Conservation (phyloP, 2,888 invertebrate genomes). For the Cinara cedri region DNA sequence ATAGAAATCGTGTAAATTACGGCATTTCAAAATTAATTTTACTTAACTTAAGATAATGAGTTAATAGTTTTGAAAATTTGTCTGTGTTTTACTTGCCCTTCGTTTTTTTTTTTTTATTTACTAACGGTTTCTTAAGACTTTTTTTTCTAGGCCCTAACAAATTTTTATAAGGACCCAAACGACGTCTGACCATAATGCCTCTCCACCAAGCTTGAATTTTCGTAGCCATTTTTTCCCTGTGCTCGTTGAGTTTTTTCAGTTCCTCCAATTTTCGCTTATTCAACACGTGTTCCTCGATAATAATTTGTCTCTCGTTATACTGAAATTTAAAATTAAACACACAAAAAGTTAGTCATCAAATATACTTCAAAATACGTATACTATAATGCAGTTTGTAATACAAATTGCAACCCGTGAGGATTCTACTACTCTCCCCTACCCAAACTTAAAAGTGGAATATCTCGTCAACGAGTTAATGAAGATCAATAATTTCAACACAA, state of each 20-base stretch:
- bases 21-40: no score
- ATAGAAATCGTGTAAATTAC: no score
- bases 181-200: conserved; percentile 65
- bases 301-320: conserved; percentile 58
- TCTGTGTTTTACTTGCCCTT: conserved; percentile 30
- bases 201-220: conserved; percentile 66
- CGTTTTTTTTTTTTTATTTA: conserved; percentile 13
- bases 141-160: conserved; percentile 53
- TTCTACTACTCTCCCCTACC: no score
- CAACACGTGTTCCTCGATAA: conserved; percentile 58
- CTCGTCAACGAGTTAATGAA: no score
- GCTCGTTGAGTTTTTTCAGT: conserved; percentile 58
- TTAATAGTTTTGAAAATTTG: no score
- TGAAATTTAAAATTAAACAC: conserved; percentile 30
- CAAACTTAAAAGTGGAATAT: no score
- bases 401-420: no score
- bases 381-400: no score
- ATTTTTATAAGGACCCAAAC: conserved; percentile 63
- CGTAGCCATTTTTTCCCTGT: conserved; percentile 59
- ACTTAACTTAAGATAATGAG: no score
- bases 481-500: no score
- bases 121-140: conserved; percentile 31
- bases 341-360: no score
- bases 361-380: no score
- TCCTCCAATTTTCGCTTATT: conserved; percentile 54